Evolutionary conservation across 2,888 invertebrate genomes (phyloP), one percentile per base, ranked within the genome.

Genomic region (Heliconius ismenius): DNA sequence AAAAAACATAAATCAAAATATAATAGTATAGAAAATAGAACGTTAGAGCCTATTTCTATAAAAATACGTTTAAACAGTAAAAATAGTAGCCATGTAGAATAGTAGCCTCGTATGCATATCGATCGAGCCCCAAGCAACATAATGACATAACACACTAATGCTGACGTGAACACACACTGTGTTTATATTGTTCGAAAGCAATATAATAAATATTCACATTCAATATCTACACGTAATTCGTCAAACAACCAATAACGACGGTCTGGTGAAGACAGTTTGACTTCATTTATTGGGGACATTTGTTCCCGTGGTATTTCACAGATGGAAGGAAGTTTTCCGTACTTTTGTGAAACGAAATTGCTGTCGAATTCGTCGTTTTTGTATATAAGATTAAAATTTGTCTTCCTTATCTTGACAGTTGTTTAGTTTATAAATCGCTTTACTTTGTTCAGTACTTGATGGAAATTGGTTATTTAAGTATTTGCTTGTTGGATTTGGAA

Each of bases 251-350:
- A 73, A 76, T 68, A 73, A 67, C 68, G 62, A 77, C 39, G 68
- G 49, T 84, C 76, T 60, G 73, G 73, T 26, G 62, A 76, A 69
- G 58, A 67, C 63, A 49, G 69, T 74, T 76, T 62, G 74, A 49
- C 64, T 76, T 60, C 76, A 72, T 72, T 76, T 76, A 76, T 76
- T 65, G 36, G 39, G 54, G 54, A 75, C 63, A 70, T 72, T 64
- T 65, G 72, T 72, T 39, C 72, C 49, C 62, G 24, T 9, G 36
- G 62, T 43, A 73, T 73, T 73, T 73, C 62, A 4, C 39, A 36
- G 43, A 32, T 32, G 6, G 32, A 58, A 15, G 73, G 43, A 73
- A 73, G 62, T 28, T 73, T 43, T 62, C 43, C n/a, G 21, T 60
- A 21, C 15, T 72, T 72, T 60, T 62, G 21, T 69, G n/a, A 49